These are phyloP conservation scores for Leptoteleia sp. DNA, from an alignment of 1,140 invertebrate species.

Conservation along the genomic window DNA sequence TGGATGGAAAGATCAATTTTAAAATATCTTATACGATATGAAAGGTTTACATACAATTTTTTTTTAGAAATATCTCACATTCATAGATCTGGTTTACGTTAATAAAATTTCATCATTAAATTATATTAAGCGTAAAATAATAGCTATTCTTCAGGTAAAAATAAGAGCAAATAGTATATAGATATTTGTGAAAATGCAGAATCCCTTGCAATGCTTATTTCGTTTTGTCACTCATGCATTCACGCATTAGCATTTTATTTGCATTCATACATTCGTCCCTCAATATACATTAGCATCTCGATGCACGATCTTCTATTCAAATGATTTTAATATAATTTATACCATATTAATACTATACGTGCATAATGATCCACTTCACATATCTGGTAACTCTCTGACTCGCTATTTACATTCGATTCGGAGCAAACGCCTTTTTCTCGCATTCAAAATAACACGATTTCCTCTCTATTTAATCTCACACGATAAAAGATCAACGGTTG, in stretches of 20 bases:
- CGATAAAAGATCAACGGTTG: slow-evolving; percentile 48
- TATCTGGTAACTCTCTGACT: slow-evolving; percentile 60
- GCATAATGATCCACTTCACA: slow-evolving; percentile 69
- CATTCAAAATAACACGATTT: slow-evolving; percentile 54
- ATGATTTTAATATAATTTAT: slow-evolving; percentile 68
- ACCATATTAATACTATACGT: slow-evolving; percentile 75
- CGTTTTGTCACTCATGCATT: slow-evolving; percentile 21
- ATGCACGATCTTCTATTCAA: slow-evolving; percentile 61
- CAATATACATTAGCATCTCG: slow-evolving; percentile 61
- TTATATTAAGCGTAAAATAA: slow-evolving; percentile 34
- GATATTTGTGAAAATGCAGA: slow-evolving; percentile 78
- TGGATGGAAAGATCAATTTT: too few species aligned
- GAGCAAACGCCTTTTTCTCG: slow-evolving; percentile 51
- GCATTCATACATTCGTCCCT: slow-evolving; percentile 16
- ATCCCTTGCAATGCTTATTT: slow-evolving; percentile 65
- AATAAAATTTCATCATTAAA: background rate
- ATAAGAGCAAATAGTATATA: slow-evolving; percentile 21
- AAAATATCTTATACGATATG: too few species aligned
- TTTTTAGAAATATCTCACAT: too few species aligned
- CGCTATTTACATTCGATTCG: slow-evolving; percentile 69
- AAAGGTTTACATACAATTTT: too few species aligned
- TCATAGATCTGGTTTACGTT: too few species aligned
- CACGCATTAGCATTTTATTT: slow-evolving; percentile 10
- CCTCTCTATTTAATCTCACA: slow-evolving; percentile 33
- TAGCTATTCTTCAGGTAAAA: slow-evolving; percentile 7